These are phyloP conservation scores for Cinara cedri DNA, from an alignment of 2,888 invertebrate species.

Conservation along the genomic window DNA sequence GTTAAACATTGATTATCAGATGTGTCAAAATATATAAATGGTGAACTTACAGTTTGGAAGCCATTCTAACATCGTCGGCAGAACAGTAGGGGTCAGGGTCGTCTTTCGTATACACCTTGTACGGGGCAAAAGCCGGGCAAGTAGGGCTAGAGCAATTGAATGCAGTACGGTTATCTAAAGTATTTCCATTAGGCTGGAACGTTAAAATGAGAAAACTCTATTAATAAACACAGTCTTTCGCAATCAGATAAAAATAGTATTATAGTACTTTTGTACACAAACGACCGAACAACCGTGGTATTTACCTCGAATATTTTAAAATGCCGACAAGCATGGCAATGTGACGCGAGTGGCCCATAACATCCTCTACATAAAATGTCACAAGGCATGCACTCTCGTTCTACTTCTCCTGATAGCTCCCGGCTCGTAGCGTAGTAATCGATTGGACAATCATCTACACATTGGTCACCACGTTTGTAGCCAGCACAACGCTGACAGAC, in stretches of 20 bases:
- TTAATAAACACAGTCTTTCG: too few relatives aligned
- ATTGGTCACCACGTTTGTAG: slow-evolving; percentile 85
- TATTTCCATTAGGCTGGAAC: slow-evolving; percentile 60
- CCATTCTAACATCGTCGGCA: slow-evolving; percentile 65
- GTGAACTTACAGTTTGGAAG: slow-evolving; percentile 53
- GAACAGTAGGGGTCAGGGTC: slow-evolving; percentile 79
- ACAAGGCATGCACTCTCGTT: slow-evolving; percentile 68
- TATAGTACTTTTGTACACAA: background rate
- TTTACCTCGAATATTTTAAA: slow-evolving; percentile 60
- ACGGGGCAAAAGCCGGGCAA: slow-evolving; percentile 73
- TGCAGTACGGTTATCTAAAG: slow-evolving; percentile 69
- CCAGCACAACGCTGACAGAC: slow-evolving; percentile 87
- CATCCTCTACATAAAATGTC: slow-evolving; percentile 85
- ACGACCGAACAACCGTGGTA: background rate
- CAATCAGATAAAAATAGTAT: too few relatives aligned
- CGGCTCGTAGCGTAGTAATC: slow-evolving; percentile 83
- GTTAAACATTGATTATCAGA: background rate
- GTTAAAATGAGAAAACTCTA: background rate
- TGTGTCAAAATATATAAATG: background rate
- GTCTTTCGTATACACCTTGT: slow-evolving; percentile 79
- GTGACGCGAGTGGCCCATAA: slow-evolving; percentile 74
- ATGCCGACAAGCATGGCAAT: slow-evolving; percentile 67
- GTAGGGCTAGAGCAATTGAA: slow-evolving; percentile 89
- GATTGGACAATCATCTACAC: slow-evolving; percentile 84
- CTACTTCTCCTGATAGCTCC: slow-evolving; percentile 73